These are phyloP conservation scores for Aphidius colemani DNA, from an alignment of 2,888 invertebrate genomes.

Conservation along the genomic window DNA sequence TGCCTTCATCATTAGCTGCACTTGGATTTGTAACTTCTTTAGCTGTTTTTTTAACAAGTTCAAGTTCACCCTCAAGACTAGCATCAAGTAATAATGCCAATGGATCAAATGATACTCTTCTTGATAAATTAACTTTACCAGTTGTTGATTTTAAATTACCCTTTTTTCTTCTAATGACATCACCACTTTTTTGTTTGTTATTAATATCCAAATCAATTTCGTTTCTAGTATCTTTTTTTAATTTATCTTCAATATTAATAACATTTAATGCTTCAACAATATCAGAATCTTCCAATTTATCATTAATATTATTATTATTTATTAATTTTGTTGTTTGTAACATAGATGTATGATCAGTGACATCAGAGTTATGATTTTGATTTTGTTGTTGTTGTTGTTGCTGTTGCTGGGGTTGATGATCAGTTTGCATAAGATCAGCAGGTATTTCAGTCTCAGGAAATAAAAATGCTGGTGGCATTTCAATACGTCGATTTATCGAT, in stretches of 20 bases:
- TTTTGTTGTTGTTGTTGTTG: constrained; percentile 44
- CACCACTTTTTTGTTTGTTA: constrained; percentile 49
- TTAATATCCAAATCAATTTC: constrained; percentile 37
- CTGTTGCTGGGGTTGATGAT: constrained; percentile 47
- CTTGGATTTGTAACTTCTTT: constrained; percentile 94
- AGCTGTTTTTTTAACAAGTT: constrained; percentile 94
- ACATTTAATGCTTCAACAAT: constrained; percentile 58
- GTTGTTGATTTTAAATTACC: constrained; percentile 75
- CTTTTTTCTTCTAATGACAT: constrained; percentile 75
- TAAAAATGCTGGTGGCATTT: constrained; percentile 82
- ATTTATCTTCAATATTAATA: constrained; percentile 55
- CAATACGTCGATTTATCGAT: constrained; percentile 75
- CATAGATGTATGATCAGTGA: constrained; percentile 42
- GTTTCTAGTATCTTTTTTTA: constrained; percentile 43
- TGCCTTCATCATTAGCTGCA: constrained; percentile 98
- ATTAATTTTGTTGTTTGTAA: constrained; percentile 21
- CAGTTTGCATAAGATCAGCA: constrained; percentile 63
- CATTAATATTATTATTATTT: constrained; percentile 35
- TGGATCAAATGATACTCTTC: constrained; percentile 96
- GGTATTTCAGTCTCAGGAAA: constrained; percentile 77
- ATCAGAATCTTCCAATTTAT: constrained; percentile 54
- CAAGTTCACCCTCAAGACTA: constrained; percentile 96
- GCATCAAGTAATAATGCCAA: constrained; percentile 94
- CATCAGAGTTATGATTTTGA: constrained; percentile 40
- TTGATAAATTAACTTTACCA: constrained; percentile 73